Evolutionary conservation across 2,888 invertebrate genomes (phyloP), one percentile per base, ranked within the genome.

Genomic region (Drosophila stalkeri): DNA sequence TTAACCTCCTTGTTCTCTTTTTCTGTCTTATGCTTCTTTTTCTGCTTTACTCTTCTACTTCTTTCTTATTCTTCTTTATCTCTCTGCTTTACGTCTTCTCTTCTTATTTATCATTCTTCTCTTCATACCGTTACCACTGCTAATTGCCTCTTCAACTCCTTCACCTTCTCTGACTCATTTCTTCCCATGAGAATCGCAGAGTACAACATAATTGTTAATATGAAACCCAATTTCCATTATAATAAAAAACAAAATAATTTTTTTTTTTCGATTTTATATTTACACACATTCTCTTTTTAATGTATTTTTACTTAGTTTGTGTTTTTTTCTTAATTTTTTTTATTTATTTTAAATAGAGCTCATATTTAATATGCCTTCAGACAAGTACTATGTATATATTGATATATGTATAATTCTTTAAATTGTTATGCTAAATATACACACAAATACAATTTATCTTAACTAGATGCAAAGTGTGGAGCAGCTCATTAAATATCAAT

Each of bases 401-500:
- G 51, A 71, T 67, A 59, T 47, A 41, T 80, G 72, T 84, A 81
- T 78, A 84, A 78, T 87, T 86, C 68, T 72, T 64, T 70, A 43
- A 67, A 56, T 65, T 63, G 39, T 68, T 63, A 51, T 35, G 74
- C 62, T 72, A 68, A 75, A 63, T 72, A 65, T 78, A 72, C 70
- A 85, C 71, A 75, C 71, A 77, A 80, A 66, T 77, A 88, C 75
- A 82, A 80, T 72, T 65, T 73, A 67, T 73, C 80, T 79, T 84
- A 83, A 64, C 63, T 68, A 56, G 31, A 47, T 71, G 69, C 77
- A 75, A 68, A 67, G 64, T 81, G 73, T 77, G 82, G 71, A 73
- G 71, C 31, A 82, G 80, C 73, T 60, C 54, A 71, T 63, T 16
- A 47, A 62, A 76, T 66, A 62, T 39, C 61, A 62, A 76, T 66